Evolutionary conservation across 2,888 invertebrate species (phyloP).

Genomic region (Hypomecis punctinalis): DNA sequence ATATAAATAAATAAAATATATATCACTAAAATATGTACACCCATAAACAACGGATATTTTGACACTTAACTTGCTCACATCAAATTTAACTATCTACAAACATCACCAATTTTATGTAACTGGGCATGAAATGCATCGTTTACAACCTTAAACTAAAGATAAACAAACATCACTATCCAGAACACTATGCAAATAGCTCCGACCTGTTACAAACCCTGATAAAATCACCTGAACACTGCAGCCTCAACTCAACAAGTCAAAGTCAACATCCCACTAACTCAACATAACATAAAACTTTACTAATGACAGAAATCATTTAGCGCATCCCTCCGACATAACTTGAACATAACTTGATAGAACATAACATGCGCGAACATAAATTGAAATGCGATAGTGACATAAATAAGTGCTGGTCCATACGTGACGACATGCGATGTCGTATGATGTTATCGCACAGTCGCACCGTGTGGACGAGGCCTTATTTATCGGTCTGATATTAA

Average conservation of each 20-base stretch:
- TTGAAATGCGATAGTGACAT: conserved; percentile 78
- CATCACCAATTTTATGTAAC: too few species aligned
- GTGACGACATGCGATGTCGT: conserved; percentile 74
- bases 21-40: too few species aligned
- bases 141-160: neutral
- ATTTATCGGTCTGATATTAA: conserved; percentile 61
- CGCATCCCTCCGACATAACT: conserved; percentile 22
- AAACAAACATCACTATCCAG: conserved; percentile 5
- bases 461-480: conserved; percentile 56
- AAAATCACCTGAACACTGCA: conserved; percentile 6
- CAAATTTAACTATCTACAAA: too few species aligned
- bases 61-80: too few species aligned
- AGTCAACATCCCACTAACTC: conserved; percentile 22
- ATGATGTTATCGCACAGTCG: conserved; percentile 58
- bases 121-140: neutral
- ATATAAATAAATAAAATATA: too few species aligned
- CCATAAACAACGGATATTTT: too few species aligned
- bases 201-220: conserved; percentile 5
- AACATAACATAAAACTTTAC: conserved; percentile 27
- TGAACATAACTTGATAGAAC: conserved; percentile 39
- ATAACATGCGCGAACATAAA: conserved; percentile 59
- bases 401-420: conserved; percentile 67
- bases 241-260: neutral
- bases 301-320: conserved; percentile 41
- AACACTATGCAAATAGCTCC: conserved; percentile 18